phyloP scores from a whole-genome alignment of 2,888 invertebrate species.

The Tachina grossa region DNA sequence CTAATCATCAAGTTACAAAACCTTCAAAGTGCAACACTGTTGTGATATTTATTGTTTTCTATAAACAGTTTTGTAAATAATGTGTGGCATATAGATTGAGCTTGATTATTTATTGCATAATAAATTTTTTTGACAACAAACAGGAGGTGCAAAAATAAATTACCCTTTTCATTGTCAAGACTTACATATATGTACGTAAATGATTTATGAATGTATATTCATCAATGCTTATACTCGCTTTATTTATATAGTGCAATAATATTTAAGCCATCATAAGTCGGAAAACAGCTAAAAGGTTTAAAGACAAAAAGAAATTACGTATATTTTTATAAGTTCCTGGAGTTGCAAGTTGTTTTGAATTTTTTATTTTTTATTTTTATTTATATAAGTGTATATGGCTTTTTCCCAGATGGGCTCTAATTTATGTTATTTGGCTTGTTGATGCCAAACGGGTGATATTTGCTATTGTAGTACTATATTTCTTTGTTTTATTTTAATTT shows the following conservation, averaged over 20 bases:
- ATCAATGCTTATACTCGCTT: neutral
- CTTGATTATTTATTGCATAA: conserved; percentile 1
- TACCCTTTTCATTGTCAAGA: conserved; percentile 3
- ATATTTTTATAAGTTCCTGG: no score
- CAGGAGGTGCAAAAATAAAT: neutral
- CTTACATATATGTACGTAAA: neutral
- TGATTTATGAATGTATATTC: conserved; percentile 14
- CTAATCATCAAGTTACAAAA: neutral
- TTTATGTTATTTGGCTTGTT: no score
- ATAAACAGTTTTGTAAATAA: neutral
- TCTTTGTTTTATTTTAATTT: no score
- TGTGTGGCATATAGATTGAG: neutral
- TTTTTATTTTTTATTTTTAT: no score
- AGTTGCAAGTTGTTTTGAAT: no score
- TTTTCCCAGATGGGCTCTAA: no score
- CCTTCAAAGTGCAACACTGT: neutral
- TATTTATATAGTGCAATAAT: neutral
- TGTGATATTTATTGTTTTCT: neutral
- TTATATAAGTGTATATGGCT: no score
- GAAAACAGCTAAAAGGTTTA: no score
- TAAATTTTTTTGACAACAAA: neutral
- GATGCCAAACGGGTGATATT: no score
- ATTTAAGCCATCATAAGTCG: no score
- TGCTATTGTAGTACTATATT: no score
- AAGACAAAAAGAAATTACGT: no score